These are phyloP conservation scores for Recurvirostra avosetta DNA, from an alignment of 2,113 vertebrate genomes.

Conservation along the genomic window DNA sequence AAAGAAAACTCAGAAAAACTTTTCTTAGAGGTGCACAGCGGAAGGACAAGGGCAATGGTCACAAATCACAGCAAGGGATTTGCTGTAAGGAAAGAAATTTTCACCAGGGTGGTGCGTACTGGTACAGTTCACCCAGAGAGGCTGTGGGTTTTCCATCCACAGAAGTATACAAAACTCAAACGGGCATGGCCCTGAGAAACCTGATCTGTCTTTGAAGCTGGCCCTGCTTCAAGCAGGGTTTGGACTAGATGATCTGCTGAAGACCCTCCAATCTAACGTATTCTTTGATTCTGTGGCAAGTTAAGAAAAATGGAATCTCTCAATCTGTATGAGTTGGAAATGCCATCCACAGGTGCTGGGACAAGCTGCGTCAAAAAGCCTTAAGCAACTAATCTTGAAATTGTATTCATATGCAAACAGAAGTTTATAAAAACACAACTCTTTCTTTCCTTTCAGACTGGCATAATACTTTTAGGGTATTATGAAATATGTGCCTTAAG, in stretches of 20 bases:
- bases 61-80: background rate
- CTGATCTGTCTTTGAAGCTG: background rate
- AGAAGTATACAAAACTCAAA: background rate
- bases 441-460: no score
- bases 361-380: no score
- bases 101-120: background rate
- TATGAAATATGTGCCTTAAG: no score
- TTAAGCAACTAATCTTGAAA: no score
- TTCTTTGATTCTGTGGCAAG: no score
- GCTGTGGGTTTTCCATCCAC: background rate
- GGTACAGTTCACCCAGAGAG: background rate
- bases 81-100: background rate
- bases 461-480: no score
- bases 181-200: background rate
- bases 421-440: no score
- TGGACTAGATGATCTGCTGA: background rate
- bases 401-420: no score
- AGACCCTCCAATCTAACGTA: no score
- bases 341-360: no score
- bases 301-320: no score
- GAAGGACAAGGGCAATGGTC: background rate
- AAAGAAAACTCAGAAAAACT: background rate
- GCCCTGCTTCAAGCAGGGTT: background rate
- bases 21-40: background rate
- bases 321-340: no score